Conservation (phyloP, 2,888 invertebrate genomes). For the Cabera pusaria region DNA sequence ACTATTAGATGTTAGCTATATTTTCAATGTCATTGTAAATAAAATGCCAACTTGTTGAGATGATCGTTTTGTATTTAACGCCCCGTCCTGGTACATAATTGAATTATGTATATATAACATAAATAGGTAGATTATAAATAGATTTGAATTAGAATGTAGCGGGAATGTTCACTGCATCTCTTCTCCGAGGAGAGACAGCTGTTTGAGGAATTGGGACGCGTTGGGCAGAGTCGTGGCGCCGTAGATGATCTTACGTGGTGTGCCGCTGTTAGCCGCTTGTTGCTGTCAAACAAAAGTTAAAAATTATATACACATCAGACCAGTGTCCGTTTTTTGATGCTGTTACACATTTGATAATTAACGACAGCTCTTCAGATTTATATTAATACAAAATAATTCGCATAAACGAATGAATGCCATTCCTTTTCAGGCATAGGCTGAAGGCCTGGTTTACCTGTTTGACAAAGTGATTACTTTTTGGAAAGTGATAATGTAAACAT, state of each 20-base stretch:
- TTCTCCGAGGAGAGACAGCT: constrained; percentile 91
- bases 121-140: constrained; percentile 32
- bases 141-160: constrained; percentile 25
- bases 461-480: no score
- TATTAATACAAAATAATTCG: no score
- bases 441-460: no score
- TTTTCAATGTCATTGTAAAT: constrained; percentile 84
- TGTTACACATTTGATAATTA: no score
- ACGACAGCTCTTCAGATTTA: no score
- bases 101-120: constrained; percentile 41
- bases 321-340: no score
- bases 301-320: background rate
- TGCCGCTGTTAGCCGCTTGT: constrained; percentile 86
- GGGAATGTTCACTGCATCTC: constrained; percentile 85
- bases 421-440: no score
- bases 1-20: constrained; percentile 82
- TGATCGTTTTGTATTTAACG: constrained; percentile 55
- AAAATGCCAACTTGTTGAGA: constrained; percentile 84
- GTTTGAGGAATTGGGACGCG: constrained; percentile 96
- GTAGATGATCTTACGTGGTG: constrained; percentile 93
- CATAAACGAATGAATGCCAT: no score
- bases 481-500: no score
- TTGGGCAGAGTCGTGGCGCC: constrained; percentile 97
- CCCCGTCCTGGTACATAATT: constrained; percentile 35
- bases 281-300: constrained; percentile 80